Evolutionary conservation across 1,140 invertebrate species (phyloP), one percentile per base, ranked within the genome.

Genomic region (Teleopsis dalmanni): DNA sequence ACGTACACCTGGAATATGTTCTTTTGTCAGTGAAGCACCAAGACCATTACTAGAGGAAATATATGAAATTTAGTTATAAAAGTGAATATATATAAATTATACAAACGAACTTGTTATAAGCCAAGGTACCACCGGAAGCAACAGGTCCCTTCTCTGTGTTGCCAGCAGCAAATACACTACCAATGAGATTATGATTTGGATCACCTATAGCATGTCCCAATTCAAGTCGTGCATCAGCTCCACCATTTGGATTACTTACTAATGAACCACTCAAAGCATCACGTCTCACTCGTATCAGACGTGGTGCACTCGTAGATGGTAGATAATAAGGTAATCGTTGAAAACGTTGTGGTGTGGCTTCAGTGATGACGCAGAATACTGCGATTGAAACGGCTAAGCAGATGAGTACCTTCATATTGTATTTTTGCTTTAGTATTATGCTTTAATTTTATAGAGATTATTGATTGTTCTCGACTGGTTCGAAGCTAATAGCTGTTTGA

Each of bases 141-240:
- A 57, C 55, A 18, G 57, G 63, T 1, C 53, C 49, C 9, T 51
- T 35, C 22, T 52, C 47, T 3, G 61, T 63, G 18, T 63, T 64
- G 27, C 62, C 60, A 1, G 55, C 55, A 14, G 60, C 62, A 37
- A 61, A 63, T 0, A 58, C 57, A 18, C 56, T 55, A 18, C 60
- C 63, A 27, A 55, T 55, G 1, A 66, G 18, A 53, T 66, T 66
- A 49, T 64, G 63, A 8, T 63, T 43, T 16, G 60, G 63, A 25
- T 33, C 56, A 9, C 63, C 63, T 35, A 66, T 59, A 1, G 54
- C 63, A 10, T 66, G 53, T 43, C 50, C 53, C 0, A 66, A 55
- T 11, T 51, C 33, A 13, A 66, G 0, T 0, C 52, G 51, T 1
- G 63, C 63, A 55, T 66, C 58, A 1, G 63, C 33, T 0, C 63